Evolutionary conservation across 2,797 vertebrate genomes (phyloP).

Genomic region (Sitta carolinensis): DNA sequence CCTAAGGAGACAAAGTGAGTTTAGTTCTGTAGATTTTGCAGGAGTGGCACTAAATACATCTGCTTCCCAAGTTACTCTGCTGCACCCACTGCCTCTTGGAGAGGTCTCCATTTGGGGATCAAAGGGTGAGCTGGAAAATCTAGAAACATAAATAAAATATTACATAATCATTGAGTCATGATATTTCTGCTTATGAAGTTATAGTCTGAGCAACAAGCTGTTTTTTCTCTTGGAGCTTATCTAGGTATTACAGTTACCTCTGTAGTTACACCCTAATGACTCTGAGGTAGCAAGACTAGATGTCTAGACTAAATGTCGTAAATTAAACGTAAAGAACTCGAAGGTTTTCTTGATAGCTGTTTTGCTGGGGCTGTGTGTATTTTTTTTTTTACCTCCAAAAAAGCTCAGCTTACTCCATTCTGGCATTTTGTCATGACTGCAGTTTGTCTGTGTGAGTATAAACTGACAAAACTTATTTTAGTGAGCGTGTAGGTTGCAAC

Average conservation of each 20-base stretch:
- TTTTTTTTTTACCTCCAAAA: background rate
- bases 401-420: background rate
- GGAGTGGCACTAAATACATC: background rate
- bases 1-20: background rate
- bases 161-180: background rate
- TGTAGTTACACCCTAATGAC: background rate
- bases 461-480: background rate
- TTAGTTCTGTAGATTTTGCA: background rate
- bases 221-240: background rate
- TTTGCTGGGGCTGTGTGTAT: background rate
- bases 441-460: background rate
- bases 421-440: background rate
- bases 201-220: background rate
- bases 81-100: background rate
- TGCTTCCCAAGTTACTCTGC: background rate
- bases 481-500: background rate
- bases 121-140: background rate
- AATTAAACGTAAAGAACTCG: background rate
- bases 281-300: background rate
- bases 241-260: background rate
- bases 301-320: background rate
- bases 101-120: fast-evolving
- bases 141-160: background rate
- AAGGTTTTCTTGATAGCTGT: background rate
- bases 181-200: background rate